Percentiles rank a stretch among this genome's conserved stretches.
phyloP scores from a whole-genome alignment of 2,113 vertebrate genomes.

The Entelurus aequoreus region DNA sequence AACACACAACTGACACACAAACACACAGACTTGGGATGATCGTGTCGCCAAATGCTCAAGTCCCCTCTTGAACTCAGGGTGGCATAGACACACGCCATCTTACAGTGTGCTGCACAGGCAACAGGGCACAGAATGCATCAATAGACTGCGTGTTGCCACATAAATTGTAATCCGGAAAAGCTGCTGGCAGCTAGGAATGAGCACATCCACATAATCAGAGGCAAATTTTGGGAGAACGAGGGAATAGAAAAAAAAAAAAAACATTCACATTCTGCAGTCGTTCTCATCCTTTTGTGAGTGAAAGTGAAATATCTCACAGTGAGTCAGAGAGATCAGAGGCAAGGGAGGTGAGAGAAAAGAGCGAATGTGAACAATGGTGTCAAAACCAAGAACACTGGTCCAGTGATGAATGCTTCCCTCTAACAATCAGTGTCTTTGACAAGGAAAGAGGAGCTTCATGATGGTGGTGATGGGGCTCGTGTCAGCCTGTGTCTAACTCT shows the following conservation, averaged over 20 bases:
- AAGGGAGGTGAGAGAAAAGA: slow-evolving; percentile 31
- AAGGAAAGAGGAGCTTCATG: slow-evolving; percentile 41
- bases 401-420: slow-evolving; percentile 72
- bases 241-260: background rate
- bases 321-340: slow-evolving; percentile 16
- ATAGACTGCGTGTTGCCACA: slow-evolving; percentile 1
- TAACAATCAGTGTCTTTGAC: slow-evolving; percentile 88
- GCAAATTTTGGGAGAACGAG: background rate
- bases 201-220: background rate
- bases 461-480: slow-evolving; percentile 70
- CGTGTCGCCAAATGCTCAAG: slow-evolving; percentile 59
- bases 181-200: background rate
- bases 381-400: slow-evolving; percentile 74
- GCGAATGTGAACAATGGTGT: slow-evolving; percentile 82
- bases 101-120: slow-evolving; percentile 32
- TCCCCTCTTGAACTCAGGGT: slow-evolving; percentile 40
- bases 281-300: background rate
- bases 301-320: slow-evolving; percentile 14
- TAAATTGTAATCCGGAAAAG: slow-evolving; percentile 1
- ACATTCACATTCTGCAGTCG: background rate
- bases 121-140: background rate
- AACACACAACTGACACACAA: slow-evolving; percentile 16
- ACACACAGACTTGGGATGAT: slow-evolving; percentile 24
- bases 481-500: slow-evolving; percentile 80
- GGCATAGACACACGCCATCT: slow-evolving; percentile 46